phyloP scores from a whole-genome alignment of 2,888 invertebrate species.

The Cosmia trapezina region DNA sequence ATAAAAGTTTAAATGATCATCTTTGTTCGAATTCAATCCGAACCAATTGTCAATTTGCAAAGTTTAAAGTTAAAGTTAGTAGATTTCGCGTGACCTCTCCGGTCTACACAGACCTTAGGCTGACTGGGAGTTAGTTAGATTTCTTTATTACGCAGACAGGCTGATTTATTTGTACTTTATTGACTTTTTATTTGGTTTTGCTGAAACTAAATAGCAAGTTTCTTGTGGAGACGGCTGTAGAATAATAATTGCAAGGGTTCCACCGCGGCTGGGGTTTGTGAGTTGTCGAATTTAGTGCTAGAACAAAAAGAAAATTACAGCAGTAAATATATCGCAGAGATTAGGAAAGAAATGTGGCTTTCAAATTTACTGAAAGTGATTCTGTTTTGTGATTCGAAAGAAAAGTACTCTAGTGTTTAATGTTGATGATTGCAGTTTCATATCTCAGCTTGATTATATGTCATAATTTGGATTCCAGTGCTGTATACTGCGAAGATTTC shows the following conservation, averaged over 20 bases:
- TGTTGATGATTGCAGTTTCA: constrained; percentile 3
- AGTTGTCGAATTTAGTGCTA: constrained; percentile 51
- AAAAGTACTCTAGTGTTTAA: background rate
- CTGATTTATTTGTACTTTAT: constrained; percentile 67
- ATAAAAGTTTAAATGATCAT: constrained; percentile 51
- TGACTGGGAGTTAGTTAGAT: constrained; percentile 48
- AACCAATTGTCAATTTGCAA: constrained; percentile 43
- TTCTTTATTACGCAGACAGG: constrained; percentile 62
- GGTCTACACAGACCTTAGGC: constrained; percentile 31
- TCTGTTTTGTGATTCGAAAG: background rate
- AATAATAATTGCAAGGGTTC: constrained; percentile 64
- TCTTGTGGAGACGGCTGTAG: constrained; percentile 39
- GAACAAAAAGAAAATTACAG: constrained; percentile 49
- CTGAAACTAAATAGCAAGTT: constrained; percentile 61
- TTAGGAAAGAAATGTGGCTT: constrained; percentile 26
- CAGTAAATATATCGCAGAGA: constrained; percentile 41
- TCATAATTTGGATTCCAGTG: background rate
- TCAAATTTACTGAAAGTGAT: constrained; percentile 19
- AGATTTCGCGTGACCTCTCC: constrained; percentile 37
- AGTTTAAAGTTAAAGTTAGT: constrained; percentile 35
- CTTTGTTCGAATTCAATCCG: constrained; percentile 33
- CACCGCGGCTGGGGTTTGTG: constrained; percentile 36
- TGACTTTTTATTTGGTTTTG: constrained; percentile 62
- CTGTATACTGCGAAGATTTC: background rate
- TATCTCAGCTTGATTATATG: constrained; percentile 14